Base-by-base conservation (phyloP, 2,888 invertebrate genomes). In the Pardosa pseudoannulata region DNA sequence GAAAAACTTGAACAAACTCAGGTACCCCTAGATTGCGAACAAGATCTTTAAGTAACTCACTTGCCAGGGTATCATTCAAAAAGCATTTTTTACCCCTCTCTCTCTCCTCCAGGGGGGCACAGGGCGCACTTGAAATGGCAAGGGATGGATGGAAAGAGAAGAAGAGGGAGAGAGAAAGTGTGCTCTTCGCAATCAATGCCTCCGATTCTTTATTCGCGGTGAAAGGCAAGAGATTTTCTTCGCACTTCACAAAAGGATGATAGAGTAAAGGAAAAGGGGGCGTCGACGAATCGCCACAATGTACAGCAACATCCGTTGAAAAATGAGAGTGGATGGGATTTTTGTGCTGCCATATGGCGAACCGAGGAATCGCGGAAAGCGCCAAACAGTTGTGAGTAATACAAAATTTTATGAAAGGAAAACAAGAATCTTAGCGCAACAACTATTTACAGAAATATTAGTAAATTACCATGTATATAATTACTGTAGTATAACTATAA, bases 121-220 rank as follows among this genome's bases (percentile, higher is more conserved):
- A 39, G 23, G 72, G 72, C 31, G 56, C 32, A 41, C 41, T 56
- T 31, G 56, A 56, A 72, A 13, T 64, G 67, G 68, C 29, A 46
- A 29, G 76, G 32, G 78, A 56, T 16, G 36, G 39, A 46, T 62
- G 67, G 46, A 29, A 27, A 36, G 36, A 41, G 41, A 41, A 39
- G 71, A 28, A 39, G 32, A 46, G 31, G 39, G 68, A 36, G 64
- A 56, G 16, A 41, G n/a, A 72, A 39, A 79, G 79, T 78, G 32
- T 78, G 68, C 68, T 72, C 64, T 78, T 50, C 64, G 79, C 80
- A 80, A 80, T 80, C 80, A 80, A 80, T 80, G 80, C 70, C 70
- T 64, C 67, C 73, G 67, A 80, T 80, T 67, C 80, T 73, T 80
- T 65, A 80, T 73, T 80, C 80, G 65, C 27, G 73, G 80, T 67